Evolutionary conservation across 1,140 invertebrate genomes (phyloP).

Genomic region (Proctacanthus coquilletti): DNA sequence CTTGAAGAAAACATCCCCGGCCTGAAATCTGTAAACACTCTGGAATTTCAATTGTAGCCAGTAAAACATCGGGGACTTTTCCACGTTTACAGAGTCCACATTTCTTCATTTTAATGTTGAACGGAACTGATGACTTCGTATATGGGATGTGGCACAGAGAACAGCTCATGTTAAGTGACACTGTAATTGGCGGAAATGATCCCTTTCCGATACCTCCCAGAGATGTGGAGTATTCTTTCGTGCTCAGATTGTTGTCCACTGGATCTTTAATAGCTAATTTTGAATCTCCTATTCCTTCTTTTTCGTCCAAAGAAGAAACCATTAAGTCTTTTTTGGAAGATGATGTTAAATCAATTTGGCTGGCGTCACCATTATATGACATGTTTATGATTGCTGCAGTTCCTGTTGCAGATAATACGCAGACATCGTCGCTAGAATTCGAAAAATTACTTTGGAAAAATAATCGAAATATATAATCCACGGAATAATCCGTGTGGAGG

Average conservation of each 20-base stretch:
- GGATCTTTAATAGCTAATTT: too few relatives aligned
- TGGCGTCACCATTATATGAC: conserved; percentile 30
- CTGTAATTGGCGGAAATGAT: neutral
- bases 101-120: conserved; percentile 38
- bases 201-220: too few relatives aligned
- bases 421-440: conserved; percentile 77
- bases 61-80: conserved; percentile 78
- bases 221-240: too few relatives aligned
- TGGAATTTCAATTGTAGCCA: conserved; percentile 78
- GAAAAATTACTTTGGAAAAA: neutral
- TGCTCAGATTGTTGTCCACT: too few relatives aligned
- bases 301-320: conserved; percentile 18
- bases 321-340: conserved; percentile 12
- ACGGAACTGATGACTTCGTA: conserved; percentile 49
- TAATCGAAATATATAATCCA: neutral
- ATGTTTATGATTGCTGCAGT: conserved; percentile 77
- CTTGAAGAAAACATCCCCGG: conserved; percentile 58
- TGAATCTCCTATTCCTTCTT: conserved; percentile 19
- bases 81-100: conserved; percentile 59
- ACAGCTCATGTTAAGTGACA: conserved; percentile 27
- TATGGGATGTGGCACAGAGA: conserved; percentile 69
- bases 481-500: neutral
- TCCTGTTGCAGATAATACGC: conserved; percentile 80
- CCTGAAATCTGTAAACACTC: conserved; percentile 41
- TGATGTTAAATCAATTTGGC: conserved; percentile 20